phyloP scores from a whole-genome alignment of 2,888 invertebrate genomes.

The Rapana venosa region DNA sequence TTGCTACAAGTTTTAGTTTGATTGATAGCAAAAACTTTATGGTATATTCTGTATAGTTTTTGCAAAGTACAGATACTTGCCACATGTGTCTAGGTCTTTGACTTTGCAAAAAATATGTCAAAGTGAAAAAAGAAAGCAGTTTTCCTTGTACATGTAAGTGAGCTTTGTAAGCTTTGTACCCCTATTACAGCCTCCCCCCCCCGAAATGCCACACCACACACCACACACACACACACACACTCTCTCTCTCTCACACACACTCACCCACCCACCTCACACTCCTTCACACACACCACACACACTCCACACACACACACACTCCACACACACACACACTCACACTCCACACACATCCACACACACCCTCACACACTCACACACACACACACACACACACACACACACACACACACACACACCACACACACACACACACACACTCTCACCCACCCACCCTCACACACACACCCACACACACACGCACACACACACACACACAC shows the following conservation, averaged over 20 bases:
- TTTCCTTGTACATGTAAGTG: no score
- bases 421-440: not conserved
- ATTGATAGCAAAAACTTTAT: no score
- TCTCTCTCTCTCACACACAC: not conserved
- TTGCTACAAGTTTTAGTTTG: no score
- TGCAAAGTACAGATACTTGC: no score
- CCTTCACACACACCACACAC: no score
- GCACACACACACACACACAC: not conserved
- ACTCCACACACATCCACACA: not conserved
- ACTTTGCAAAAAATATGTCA: no score
- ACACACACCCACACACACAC: not conserved
- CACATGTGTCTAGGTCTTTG: no score
- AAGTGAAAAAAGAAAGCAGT: no score
- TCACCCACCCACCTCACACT: not conserved
- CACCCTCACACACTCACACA: not conserved
- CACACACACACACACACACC: not conserved
- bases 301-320: not conserved
- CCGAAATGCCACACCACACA: not conserved
- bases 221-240: not conserved
- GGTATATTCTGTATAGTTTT: no score
- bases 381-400: slow-evolving; percentile 15
- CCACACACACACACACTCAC: not conserved
- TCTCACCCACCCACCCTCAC: not conserved
- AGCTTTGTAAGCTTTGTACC: no score
- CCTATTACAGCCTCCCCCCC: not conserved